Conservation (phyloP, 2,888 invertebrate species). For the Exephanes ischioxanthus region DNA sequence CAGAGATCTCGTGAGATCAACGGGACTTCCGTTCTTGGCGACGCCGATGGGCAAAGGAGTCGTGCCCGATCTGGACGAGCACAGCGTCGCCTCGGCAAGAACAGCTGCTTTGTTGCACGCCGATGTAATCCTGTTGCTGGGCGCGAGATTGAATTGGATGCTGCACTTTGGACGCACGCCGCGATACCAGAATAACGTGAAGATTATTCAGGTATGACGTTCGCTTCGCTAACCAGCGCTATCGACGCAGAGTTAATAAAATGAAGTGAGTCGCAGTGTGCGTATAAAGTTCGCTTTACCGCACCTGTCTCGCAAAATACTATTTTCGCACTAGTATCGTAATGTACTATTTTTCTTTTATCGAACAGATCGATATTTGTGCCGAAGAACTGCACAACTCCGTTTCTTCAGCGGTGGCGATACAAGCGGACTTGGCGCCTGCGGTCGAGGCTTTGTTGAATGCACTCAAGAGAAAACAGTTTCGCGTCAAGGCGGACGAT, state of each 20-base stretch:
- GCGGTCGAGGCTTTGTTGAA: slow-evolving; percentile 89
- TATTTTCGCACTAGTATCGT: no score
- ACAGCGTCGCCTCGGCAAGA: slow-evolving; percentile 94
- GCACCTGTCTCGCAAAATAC: no score
- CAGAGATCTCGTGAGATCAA: slow-evolving; percentile 89
- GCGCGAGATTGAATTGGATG: slow-evolving; percentile 99
- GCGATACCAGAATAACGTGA: slow-evolving; percentile 92
- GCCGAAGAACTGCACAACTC: slow-evolving; percentile 98
- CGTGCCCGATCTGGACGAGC: slow-evolving; percentile 89
- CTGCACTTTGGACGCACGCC: slow-evolving; percentile 97
- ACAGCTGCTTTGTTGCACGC: slow-evolving; percentile 94
- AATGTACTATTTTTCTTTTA: slow-evolving; percentile 11
- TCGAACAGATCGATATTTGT: slow-evolving; percentile 91
- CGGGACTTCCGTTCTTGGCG: slow-evolving; percentile 95
- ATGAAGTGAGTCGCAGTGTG: neutral
- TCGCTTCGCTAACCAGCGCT: neutral
- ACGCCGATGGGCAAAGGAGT: slow-evolving; percentile 98
- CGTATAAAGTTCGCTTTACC: no score
- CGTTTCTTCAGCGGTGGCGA: slow-evolving; percentile 91
- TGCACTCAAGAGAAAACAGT: slow-evolving; percentile 87
- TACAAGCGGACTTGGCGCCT: slow-evolving; percentile 94
- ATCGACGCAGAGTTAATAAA: neutral
- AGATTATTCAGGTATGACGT: slow-evolving; percentile 92
- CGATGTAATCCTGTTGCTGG: slow-evolving; percentile 94
- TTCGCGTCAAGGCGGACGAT: slow-evolving; percentile 85